phyloP scores from a whole-genome alignment of 2,113 vertebrate genomes.

The Malurus elegans region DNA sequence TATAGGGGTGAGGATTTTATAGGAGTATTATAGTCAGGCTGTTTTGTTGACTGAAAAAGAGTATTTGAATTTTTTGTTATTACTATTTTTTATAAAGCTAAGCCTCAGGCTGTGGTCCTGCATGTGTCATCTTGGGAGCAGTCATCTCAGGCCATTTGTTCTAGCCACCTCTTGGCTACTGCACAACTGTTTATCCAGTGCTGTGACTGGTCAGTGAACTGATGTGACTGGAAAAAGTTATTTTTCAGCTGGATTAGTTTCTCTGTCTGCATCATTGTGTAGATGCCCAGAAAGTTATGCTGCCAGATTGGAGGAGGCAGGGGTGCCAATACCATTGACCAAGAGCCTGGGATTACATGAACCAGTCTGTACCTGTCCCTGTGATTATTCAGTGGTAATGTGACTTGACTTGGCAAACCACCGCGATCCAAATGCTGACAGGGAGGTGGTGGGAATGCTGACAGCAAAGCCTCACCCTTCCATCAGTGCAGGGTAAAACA shows the following conservation, averaged over 20 bases:
- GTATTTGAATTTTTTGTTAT: neutral
- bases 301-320: neutral
- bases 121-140: neutral
- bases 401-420: neutral
- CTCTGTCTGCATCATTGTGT: neutral
- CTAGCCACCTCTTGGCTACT: neutral
- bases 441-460: neutral
- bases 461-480: neutral
- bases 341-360: neutral
- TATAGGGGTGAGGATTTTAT: neutral
- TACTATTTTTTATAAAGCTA: neutral
- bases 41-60: neutral
- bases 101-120: neutral
- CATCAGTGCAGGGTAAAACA: neutral
- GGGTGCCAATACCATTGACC: neutral
- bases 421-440: fast-evolving
- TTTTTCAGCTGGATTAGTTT: neutral
- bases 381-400: neutral
- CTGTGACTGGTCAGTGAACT: neutral
- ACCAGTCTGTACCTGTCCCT: neutral
- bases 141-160: neutral
- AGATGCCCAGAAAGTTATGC: neutral
- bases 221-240: neutral
- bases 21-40: neutral
- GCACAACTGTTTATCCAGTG: neutral